phyloP scores from a whole-genome alignment of 2,888 invertebrate genomes.

The Melolontha melolontha region DNA sequence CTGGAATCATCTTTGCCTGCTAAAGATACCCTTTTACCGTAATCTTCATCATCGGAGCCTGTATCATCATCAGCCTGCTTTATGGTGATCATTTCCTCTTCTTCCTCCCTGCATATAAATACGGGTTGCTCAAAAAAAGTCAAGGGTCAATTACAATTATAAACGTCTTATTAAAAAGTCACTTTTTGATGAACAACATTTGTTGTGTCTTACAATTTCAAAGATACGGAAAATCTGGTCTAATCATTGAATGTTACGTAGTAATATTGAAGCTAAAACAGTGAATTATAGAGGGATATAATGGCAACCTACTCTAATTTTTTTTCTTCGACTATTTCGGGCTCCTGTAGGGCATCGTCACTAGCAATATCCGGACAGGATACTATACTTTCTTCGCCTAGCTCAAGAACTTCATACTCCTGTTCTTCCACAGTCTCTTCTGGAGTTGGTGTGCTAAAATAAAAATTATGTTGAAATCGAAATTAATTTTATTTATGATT shows the following conservation, averaged over 20 bases:
- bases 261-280: no score
- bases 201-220: no score
- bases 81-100: conserved; percentile 1
- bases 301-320: conserved; percentile 12
- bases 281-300: no score
- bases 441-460: conserved; percentile 16
- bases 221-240: no score
- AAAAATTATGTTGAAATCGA: background rate
- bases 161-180: no score
- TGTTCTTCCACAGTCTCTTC: conserved; percentile 37
- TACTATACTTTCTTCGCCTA: conserved; percentile 45
- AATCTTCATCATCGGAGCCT: no score
- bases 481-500: no score
- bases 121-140: no score
- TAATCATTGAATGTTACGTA: no score
- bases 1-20: no score
- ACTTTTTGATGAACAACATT: no score
- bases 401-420: conserved; percentile 28
- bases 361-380: conserved; percentile 49
- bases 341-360: conserved; percentile 42
- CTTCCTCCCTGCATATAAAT: background rate
- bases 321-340: conserved; percentile 29
- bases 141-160: background rate
- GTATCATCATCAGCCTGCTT: background rate
- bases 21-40: no score